A percentile compares a stretch with the other conserved stretches of the same genome.
Conservation (phyloP, 2,797 vertebrate species). For the Apodemus agrarius region DNA sequence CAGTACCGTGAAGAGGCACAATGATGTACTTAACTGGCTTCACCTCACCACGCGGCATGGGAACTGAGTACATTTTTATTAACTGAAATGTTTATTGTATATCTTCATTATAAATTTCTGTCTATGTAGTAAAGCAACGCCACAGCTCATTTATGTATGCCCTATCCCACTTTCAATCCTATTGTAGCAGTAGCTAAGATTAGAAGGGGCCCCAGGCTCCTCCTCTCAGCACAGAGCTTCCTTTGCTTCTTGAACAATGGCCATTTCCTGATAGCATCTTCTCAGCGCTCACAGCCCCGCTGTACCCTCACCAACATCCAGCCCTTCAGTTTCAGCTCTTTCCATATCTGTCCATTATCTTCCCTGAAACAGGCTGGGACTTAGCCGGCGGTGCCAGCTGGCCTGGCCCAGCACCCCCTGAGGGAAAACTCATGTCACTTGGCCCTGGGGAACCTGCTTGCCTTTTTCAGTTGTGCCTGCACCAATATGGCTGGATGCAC, state of each 20-base stretch:
- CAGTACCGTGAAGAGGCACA: background rate
- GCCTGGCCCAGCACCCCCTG: background rate
- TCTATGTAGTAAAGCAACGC: background rate
- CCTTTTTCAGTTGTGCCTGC: constrained; percentile 59
- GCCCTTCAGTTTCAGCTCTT: background rate
- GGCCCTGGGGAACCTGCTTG: constrained; percentile 30
- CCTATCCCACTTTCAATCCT: background rate
- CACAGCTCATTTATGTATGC: background rate
- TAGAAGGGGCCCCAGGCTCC: background rate
- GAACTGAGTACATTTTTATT: background rate
- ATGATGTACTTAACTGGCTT: background rate
- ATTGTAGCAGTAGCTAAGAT: constrained; percentile 35
- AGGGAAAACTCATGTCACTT: constrained; percentile 34
- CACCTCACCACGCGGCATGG: background rate
- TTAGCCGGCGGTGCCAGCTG: constrained; percentile 57
- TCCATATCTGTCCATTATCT: background rate
- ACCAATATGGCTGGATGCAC: constrained; percentile 42
- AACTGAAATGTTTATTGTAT: background rate
- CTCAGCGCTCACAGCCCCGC: too few species aligned
- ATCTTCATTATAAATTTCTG: background rate
- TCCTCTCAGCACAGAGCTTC: background rate
- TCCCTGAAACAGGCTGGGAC: background rate
- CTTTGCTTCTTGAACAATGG: background rate
- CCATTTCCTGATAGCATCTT: background rate
- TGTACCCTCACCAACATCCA: background rate